A percentile compares a stretch with the other conserved stretches of the same genome.
phyloP scores from a whole-genome alignment of 2,113 vertebrate species.

The Pionites leucogaster region DNA sequence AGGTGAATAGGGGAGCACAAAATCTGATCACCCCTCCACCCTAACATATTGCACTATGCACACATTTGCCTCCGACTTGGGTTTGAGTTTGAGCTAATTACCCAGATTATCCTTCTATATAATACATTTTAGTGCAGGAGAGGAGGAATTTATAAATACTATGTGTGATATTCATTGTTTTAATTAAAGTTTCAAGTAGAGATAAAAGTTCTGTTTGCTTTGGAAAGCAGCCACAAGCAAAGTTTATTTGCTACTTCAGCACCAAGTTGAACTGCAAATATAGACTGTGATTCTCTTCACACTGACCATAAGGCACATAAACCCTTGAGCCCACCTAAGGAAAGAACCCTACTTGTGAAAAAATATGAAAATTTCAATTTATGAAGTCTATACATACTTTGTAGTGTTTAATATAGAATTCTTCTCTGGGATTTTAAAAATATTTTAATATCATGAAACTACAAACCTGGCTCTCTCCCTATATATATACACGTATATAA shows the following conservation, averaged over 20 bases:
- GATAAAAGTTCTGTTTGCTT: constrained; percentile 53
- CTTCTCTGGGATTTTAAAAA: background rate
- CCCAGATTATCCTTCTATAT: background rate
- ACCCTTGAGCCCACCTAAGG: background rate
- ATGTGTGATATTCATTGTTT: constrained; percentile 29
- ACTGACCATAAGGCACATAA: background rate
- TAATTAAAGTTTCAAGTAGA: constrained; percentile 37
- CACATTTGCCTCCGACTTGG: background rate
- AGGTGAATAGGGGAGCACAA: background rate
- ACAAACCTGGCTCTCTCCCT: background rate
- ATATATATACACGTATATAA: background rate
- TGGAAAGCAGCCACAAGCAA: constrained; percentile 38
- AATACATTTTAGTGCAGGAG: background rate
- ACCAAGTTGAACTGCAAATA: constrained; percentile 34
- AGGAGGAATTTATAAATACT: constrained; percentile 9
- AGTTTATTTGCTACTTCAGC: constrained; percentile 43
- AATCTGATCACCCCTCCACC: background rate
- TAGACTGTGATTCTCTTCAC: constrained; percentile 15
- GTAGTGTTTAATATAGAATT: background rate
- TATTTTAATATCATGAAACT: background rate
- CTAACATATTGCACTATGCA: background rate
- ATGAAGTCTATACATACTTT: background rate
- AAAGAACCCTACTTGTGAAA: background rate
- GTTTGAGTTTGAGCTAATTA: constrained; percentile 10
- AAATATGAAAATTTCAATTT: background rate